Evolutionary conservation across 37 sponge, comb jelly and placozoan species (phyloP), one percentile per base, ranked within the genome.

Genomic region (Eunapius fragilis): DNA sequence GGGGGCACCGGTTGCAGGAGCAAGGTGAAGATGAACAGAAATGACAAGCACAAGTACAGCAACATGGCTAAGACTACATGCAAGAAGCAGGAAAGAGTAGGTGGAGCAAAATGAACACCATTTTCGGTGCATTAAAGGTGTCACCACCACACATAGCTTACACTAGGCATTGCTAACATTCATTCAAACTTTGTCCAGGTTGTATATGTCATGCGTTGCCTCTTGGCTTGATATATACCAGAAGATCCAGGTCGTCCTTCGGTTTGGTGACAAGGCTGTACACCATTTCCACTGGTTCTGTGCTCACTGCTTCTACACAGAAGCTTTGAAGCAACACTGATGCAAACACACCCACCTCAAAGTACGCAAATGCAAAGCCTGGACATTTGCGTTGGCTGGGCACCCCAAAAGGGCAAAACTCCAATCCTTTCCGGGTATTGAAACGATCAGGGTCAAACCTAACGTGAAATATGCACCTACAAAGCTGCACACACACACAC

Each of bases 391-490:
- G 86, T 2, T 86, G 84, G 33, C 95, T 91, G 71, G 83, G 88
- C 0, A 88, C 80, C 33, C 97, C 97, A 94, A 97, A 97, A 25
- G 97, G 97, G 86, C 86, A 97, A 30, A 90, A 86, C 26, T 67
- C 72, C 0, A 70, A n/a, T 12, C 80, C 89, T 27, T 85, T 74
- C 22, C 80, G 84, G 0, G 78, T 74, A 3, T 75, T 32, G 74
- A 94, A 94, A 47, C 91, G 82, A 2, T 90, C 91, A 6, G 95
- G 97, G 80, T 97, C 87, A 47, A 91, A 97, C 38, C 96, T 95
- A 28, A 3, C 75, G 14, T 31, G 27, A 34, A 41, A 13, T 2
- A 24, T 30, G 2, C 5, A 14, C 35, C 12, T 41, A n/a, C 77
- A 50, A 41, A 41, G 41, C 81, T 71, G 58, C 22, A n/a, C n/a